Conservation (phyloP, 2,888 invertebrate species). For the Drosophila melanosoma region DNA sequence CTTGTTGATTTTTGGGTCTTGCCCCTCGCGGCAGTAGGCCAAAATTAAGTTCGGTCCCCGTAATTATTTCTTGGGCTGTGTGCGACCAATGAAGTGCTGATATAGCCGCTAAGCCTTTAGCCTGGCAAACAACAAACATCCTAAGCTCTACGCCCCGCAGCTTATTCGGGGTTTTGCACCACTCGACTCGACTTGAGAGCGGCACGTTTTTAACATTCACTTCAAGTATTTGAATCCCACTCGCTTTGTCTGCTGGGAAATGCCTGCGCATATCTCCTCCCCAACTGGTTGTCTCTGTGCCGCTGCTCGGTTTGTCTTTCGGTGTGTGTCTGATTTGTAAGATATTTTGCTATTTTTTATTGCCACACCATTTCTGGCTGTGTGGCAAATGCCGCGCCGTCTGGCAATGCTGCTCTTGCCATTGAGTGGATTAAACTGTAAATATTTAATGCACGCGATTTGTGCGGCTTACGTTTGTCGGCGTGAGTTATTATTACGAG, state of each 20-base stretch:
- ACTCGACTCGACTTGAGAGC: conserved; percentile 31
- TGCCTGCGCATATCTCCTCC: conserved; percentile 45
- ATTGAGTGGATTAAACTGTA: conserved; percentile 80
- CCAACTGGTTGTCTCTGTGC: conserved; percentile 34
- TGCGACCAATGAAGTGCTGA: conserved; percentile 62
- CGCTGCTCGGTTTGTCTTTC: conserved; percentile 28
- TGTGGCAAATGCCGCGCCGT: conserved; percentile 36
- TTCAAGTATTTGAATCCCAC: conserved; percentile 54
- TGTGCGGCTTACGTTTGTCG: conserved; percentile 64
- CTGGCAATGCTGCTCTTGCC: conserved; percentile 67
- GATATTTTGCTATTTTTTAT: conserved; percentile 80
- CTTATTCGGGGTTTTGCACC: conserved; percentile 34
- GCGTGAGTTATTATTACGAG: conserved; percentile 67
- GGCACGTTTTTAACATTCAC: conserved; percentile 72
- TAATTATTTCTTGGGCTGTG: conserved; percentile 55
- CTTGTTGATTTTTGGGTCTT: conserved; percentile 63
- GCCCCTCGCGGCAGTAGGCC: conserved; percentile 29
- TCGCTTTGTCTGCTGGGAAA: conserved; percentile 63
- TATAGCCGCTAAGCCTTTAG: conserved; percentile 60
- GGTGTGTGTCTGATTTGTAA: conserved; percentile 71
- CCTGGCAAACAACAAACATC: conserved; percentile 7
- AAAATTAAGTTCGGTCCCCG: conserved; percentile 32
- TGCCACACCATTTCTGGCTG: conserved; percentile 65
- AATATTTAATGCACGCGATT: conserved; percentile 77
- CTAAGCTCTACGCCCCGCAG: not conserved